Evolutionary conservation across 2,113 vertebrate genomes (phyloP), one percentile per base, ranked within the genome.

Genomic region (Vireo altiloquus): DNA sequence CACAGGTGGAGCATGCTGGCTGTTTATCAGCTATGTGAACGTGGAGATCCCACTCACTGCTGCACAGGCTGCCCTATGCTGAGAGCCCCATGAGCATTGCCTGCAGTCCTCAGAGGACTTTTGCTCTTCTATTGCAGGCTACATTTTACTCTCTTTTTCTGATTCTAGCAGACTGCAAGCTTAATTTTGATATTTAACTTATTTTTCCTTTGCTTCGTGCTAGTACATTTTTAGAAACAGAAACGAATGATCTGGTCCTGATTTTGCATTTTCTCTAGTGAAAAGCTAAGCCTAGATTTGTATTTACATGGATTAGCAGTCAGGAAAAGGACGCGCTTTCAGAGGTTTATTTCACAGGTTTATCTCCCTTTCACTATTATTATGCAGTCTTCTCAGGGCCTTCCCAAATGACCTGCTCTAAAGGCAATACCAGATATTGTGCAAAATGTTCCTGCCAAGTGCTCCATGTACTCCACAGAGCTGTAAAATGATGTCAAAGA

Each of bases 21-120:
- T 40, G 4, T 86, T 91, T 72, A 66, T 63, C 74, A 64, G 22
- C 15, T 33, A 15, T 24, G 20, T 7, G 40, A 70, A 49, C 46
- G 42, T 27, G 0, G 3, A 59, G 19, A 65, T 10, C 13, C 11
- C 4, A 3, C 50, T 80, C 0, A 0, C 25, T 1, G 0, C 47
- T 89, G 14, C 42, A 35, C 35, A 35, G 15, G 21, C 24, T 49
- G 25, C 31, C 70, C 44, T 5, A 0, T 25, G 24, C 46, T 57
- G 56, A 75, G 2, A 75, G 1, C 8, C 11, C 9, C 40, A 52
- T 19, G 59, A 54, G 15, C 11, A 4, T 31, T 33, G 40, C 31
- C 47, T 66, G 42, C 13, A 50, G 35, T 24, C 46, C 40, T 63
- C 28, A 28, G 11, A 42, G 23, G 11, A 33, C 20, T 37, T 50